These are phyloP conservation scores for Hyppa rectilinea DNA, from an alignment of 2,888 invertebrate species.

Conservation along the genomic window DNA sequence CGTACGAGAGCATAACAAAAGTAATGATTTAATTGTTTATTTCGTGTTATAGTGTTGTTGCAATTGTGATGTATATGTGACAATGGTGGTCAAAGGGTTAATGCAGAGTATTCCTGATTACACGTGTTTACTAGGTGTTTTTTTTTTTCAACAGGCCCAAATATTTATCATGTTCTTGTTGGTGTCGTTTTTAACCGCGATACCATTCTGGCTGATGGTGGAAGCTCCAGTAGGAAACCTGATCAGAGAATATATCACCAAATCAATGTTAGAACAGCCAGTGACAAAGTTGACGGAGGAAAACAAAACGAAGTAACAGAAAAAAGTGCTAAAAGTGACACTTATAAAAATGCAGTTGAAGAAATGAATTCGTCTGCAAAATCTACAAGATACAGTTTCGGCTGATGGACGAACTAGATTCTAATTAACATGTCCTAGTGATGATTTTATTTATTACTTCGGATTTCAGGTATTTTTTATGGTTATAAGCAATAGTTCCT, in stretches of 20 bases:
- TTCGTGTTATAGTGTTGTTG: no score
- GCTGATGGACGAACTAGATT: background rate
- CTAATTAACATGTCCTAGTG: background rate
- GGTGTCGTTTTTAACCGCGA: slow-evolving; percentile 5
- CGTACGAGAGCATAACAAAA: no score
- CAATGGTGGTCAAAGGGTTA: no score
- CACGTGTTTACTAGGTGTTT: no score
- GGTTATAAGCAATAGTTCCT: background rate
- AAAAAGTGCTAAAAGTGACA: background rate
- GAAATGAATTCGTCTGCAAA: background rate
- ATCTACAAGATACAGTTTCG: background rate
- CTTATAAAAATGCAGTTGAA: background rate
- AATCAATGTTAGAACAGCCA: background rate
- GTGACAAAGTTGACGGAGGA: background rate
- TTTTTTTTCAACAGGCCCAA: background rate
- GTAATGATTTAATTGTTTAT: no score
- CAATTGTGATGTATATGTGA: no score
- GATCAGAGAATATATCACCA: slow-evolving; percentile 4
- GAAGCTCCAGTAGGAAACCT: slow-evolving; percentile 29
- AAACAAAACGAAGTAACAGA: background rate
- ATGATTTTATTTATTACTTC: background rate
- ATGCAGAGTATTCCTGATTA: background rate
- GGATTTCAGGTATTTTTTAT: no score
- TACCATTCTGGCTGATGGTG: slow-evolving; percentile 25
- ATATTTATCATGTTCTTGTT: background rate